These are phyloP conservation scores for Alouatta palliata DNA, from an alignment of 2,113 vertebrate species.

Conservation along the genomic window DNA sequence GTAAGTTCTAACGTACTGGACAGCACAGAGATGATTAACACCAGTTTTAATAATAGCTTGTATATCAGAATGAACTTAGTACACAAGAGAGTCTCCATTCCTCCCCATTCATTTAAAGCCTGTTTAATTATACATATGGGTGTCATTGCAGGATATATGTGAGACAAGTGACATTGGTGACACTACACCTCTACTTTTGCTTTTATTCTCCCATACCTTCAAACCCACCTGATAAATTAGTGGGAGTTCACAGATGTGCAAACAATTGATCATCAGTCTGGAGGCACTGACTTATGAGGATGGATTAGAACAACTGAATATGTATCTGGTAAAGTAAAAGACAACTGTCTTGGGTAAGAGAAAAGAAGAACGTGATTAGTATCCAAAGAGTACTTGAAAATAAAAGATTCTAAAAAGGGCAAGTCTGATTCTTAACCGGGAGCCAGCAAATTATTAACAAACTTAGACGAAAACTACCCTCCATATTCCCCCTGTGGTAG, in stretches of 20 bases:
- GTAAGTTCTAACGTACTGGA: slow-evolving; percentile 21
- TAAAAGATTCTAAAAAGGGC: background rate
- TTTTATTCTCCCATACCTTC: background rate
- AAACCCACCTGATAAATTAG: slow-evolving; percentile 38
- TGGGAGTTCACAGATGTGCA: background rate
- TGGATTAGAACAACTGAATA: background rate
- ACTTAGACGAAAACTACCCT: background rate
- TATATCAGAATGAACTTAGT: background rate
- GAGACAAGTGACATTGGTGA: background rate
- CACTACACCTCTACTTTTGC: background rate
- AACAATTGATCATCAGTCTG: slow-evolving; percentile 46
- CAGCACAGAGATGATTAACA: slow-evolving; percentile 60
- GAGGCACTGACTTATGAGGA: slow-evolving; percentile 15
- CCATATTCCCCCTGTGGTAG: background rate
- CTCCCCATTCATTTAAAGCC: background rate
- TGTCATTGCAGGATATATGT: background rate
- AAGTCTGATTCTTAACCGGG: background rate
- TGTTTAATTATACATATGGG: background rate
- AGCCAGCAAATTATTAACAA: background rate
- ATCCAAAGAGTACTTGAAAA: background rate
- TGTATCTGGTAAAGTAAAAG: background rate
- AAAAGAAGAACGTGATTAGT: background rate
- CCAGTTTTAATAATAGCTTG: slow-evolving; percentile 26
- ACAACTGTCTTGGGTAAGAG: background rate
- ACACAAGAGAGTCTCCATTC: background rate